Percentiles rank a stretch among this genome's conserved stretches.
phyloP scores from a whole-genome alignment of 2,888 invertebrate genomes.

The Tillus elongatus region DNA sequence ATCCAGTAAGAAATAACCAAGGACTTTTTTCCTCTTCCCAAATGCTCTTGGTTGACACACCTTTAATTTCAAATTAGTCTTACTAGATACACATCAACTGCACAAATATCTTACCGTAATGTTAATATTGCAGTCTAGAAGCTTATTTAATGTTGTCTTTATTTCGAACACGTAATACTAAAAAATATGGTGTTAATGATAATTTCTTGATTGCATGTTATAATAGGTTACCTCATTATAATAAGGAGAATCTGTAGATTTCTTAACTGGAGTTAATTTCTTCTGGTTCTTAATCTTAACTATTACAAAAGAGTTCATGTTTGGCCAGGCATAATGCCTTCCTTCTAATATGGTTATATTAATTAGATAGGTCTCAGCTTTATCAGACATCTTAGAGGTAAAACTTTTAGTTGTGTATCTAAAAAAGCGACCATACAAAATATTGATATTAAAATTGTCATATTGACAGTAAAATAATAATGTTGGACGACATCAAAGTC shows the following conservation, averaged over 20 bases:
- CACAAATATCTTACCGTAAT: conserved; percentile 44
- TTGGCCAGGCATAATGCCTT: conserved; percentile 45
- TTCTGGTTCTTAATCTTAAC: conserved; percentile 53
- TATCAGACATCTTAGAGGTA: conserved; percentile 21
- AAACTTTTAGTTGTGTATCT: too few relatives aligned
- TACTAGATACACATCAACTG: neutral
- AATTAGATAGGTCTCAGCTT: conserved; percentile 47
- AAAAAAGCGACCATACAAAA: too few relatives aligned
- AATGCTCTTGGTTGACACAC: conserved; percentile 33
- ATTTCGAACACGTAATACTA: conserved; percentile 56
- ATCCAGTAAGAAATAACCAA: conserved; percentile 57
- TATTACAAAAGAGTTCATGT: conserved; percentile 53
- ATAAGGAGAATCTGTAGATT: conserved; percentile 53
- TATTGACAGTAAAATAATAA: too few relatives aligned
- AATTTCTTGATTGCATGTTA: too few relatives aligned
- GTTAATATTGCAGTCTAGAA: conserved; percentile 50
- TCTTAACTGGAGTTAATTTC: conserved; percentile 49
- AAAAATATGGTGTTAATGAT: conserved; percentile 1
- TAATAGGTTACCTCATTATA: conserved; percentile 62
- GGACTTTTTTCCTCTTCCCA: conserved; percentile 43
- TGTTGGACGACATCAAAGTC: too few relatives aligned
- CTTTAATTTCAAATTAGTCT: conserved; percentile 19
- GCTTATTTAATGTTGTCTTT: conserved; percentile 46
- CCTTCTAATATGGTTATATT: conserved; percentile 61
- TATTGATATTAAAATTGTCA: too few relatives aligned